Evolutionary conservation across 2,888 invertebrate genomes (phyloP), one percentile per base, ranked within the genome.

Genomic region (Zhuqinia jingwanae): DNA sequence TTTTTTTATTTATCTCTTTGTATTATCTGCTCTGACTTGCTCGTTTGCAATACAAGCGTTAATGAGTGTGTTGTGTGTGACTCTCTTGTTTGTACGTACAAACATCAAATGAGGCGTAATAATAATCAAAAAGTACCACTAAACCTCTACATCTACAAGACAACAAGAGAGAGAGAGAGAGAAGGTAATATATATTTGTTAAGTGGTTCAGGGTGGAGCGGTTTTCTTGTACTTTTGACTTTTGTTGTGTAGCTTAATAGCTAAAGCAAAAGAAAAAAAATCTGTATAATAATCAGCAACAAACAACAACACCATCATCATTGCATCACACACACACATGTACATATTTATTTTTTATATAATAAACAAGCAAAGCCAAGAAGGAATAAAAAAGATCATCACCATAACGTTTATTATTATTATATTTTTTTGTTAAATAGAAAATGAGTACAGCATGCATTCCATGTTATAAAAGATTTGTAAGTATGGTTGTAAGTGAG

Each of bases 151-250:
- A 76, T 45, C 27, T 75, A 60, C 17, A 70, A 45, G 27, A 68
- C 79, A 80, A 53, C 45, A 10, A 58, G 25, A 53, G 27, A 17
- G 17, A 47, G 47, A 15, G 27, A 5, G n/a, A n/a, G n/a, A n/a
- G n/a, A n/a, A n/a, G 25, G 77, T 58, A 47, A 80, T 56, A 82
- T 22, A 76, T 78, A 84, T 83, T 83, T 83, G 83, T 77, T 83
- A 84, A 84, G 84, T 84, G 84, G 84, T 68, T 77, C 70, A 78
- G 84, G 84, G 84, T 84, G 84, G 84, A 84, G 83, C 73, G 83
- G 75, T 82, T 75, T 75, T 60, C 75, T 73, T 63, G 60, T 63
- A 83, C n/a, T 20, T 25, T 22, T 36, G 36, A 36, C 36, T 36
- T 36, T 36, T 36, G 3, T 3, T 36, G 36, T 36, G 3, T n/a